Evolutionary conservation across 2,888 invertebrate genomes (phyloP).

Genomic region (Tetragonisca angustula): DNA sequence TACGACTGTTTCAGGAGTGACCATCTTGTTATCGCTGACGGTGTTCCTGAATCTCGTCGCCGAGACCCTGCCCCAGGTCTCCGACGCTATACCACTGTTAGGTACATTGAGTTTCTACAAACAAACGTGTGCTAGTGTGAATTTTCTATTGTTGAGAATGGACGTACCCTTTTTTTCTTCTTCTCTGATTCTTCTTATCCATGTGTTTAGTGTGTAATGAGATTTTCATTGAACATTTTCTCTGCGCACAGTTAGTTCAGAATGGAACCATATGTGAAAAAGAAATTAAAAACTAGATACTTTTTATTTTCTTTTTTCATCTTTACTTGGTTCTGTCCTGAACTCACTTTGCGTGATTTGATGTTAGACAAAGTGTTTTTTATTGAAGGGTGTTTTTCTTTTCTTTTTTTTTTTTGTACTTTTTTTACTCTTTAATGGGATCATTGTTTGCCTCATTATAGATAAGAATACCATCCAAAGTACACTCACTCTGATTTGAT

Average conservation of each 20-base stretch:
- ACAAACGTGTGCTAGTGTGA: constrained; percentile 47
- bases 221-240: neutral
- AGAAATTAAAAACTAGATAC: neutral
- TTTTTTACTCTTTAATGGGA: neutral
- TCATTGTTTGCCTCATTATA: neutral
- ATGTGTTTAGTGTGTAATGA: neutral
- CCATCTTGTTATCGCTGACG: constrained; percentile 99
- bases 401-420: neutral
- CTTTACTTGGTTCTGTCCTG: neutral
- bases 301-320: neutral
- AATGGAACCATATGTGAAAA: neutral
- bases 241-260: neutral
- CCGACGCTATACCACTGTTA: constrained; percentile 99
- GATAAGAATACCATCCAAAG: neutral
- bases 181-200: neutral
- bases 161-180: neutral
- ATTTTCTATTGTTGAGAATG: constrained; percentile 17
- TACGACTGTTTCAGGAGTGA: constrained; percentile 95
- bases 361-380: neutral
- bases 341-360: neutral
- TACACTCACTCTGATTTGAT: neutral
- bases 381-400: constrained; percentile 1
- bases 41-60: constrained; percentile 99
- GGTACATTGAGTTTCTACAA: constrained; percentile 88
- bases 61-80: constrained; percentile 99